Conservation (phyloP, 2,797 vertebrate genomes). For the Bradypodion pumilum region DNA sequence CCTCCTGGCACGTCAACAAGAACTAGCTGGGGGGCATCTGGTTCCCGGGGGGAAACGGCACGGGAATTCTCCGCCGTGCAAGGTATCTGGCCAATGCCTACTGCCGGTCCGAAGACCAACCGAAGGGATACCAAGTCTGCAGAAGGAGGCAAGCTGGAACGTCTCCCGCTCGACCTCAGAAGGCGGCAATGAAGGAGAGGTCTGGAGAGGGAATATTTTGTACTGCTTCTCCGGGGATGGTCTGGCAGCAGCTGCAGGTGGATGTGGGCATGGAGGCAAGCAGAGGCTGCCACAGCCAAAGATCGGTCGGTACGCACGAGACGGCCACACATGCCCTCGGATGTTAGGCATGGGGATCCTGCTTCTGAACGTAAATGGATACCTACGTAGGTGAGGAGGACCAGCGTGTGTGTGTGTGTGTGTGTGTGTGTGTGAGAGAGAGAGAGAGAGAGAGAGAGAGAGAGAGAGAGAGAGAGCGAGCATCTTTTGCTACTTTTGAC, state of each 20-base stretch:
- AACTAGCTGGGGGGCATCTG: slow-evolving; percentile 73
- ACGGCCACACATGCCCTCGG: slow-evolving; percentile 35
- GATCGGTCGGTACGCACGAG: slow-evolving; percentile 47
- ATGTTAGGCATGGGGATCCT: slow-evolving; percentile 36
- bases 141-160: slow-evolving; percentile 58
- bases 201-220: slow-evolving; percentile 68
- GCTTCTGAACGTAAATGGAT: slow-evolving; percentile 31
- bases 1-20: slow-evolving; percentile 75
- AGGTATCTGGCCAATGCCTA: slow-evolving; percentile 69
- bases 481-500: slow-evolving; percentile 69
- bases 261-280: slow-evolving; percentile 49
- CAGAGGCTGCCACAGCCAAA: slow-evolving; percentile 34
- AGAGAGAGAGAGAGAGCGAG: too few relatives aligned
- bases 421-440: background rate
- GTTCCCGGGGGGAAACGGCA: slow-evolving; percentile 70
- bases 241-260: slow-evolving; percentile 18
- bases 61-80: slow-evolving; percentile 63
- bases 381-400: background rate
- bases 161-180: slow-evolving; percentile 57
- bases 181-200: slow-evolving; percentile 52
- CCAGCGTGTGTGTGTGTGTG: too few relatives aligned
- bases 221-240: slow-evolving; percentile 51
- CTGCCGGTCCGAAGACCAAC: slow-evolving; percentile 67
- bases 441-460: too few relatives aligned
- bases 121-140: slow-evolving; percentile 71